Conservation (phyloP, 2,797 vertebrate species). For the Chaetophractus vellerosus region DNA sequence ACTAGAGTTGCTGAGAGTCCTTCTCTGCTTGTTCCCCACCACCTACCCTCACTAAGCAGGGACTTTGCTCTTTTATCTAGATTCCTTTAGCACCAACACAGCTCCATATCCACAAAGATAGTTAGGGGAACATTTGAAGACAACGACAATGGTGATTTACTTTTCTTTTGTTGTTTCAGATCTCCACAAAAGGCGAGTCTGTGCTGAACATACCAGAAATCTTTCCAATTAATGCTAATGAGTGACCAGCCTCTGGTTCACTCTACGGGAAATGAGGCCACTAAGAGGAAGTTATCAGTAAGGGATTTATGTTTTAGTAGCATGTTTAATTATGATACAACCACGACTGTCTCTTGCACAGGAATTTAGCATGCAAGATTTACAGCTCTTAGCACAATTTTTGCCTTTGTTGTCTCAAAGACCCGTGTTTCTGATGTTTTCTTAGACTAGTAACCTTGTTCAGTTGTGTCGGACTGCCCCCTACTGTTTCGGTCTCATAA, state of each 20-base stretch:
- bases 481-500: slow-evolving; percentile 84
- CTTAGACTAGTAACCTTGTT: slow-evolving; percentile 30
- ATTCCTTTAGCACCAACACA: not conserved
- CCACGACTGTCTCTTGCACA: slow-evolving; percentile 78
- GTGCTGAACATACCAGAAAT: slow-evolving; percentile 68
- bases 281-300: slow-evolving; percentile 77
- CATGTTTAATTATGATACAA: slow-evolving; percentile 85
- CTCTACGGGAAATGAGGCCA: slow-evolving; percentile 70
- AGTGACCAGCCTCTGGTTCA: slow-evolving; percentile 65
- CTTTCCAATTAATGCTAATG: slow-evolving; percentile 70
- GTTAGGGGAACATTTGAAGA: not conserved
- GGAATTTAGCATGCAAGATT: slow-evolving; percentile 78
- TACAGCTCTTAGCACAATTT: slow-evolving; percentile 75
- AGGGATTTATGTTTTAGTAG: slow-evolving; percentile 79
- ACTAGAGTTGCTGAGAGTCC: not conserved
- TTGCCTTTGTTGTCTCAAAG: slow-evolving; percentile 87
- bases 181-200: slow-evolving; percentile 62
- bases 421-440: slow-evolving; percentile 62
- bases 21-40: not conserved
- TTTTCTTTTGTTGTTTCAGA: slow-evolving; percentile 67
- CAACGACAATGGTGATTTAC: not conserved
- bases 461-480: slow-evolving; percentile 89
- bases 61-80: not conserved
- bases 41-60: not conserved
- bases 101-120: not conserved